phyloP scores from a whole-genome alignment of 2,888 invertebrate genomes.

The Pristionchus fissidentatus region DNA sequence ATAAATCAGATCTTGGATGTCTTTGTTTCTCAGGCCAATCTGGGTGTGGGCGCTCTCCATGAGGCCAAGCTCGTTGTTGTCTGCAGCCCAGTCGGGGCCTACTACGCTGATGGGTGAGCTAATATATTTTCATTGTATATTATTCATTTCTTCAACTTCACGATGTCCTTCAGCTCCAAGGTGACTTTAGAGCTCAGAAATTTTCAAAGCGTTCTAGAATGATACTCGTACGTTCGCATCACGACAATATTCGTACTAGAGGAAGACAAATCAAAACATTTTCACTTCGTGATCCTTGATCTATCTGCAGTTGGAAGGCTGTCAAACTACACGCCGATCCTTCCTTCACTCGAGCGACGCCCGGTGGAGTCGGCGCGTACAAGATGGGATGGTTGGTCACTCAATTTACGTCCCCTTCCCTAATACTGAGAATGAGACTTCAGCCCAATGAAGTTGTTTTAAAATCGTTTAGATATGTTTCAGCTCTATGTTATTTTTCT shows the following conservation, averaged over 20 bases:
- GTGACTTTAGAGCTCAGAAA: too few species aligned
- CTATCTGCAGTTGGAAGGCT: slow-evolving; percentile 79
- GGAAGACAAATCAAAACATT: too few species aligned
- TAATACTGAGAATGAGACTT: background rate
- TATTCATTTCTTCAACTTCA: too few species aligned
- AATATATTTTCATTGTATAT: background rate
- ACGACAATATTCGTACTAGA: too few species aligned
- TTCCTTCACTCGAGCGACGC: slow-evolving; percentile 84
- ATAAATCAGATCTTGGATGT: background rate
- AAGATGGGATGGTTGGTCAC: slow-evolving; percentile 89
- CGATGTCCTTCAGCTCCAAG: too few species aligned
- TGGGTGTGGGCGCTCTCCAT: slow-evolving; percentile 89
- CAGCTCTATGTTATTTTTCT: too few species aligned
- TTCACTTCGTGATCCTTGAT: background rate
- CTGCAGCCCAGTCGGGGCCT: slow-evolving; percentile 91
- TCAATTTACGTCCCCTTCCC: too few species aligned
- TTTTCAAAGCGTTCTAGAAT: too few species aligned
- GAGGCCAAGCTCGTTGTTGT: slow-evolving; percentile 90
- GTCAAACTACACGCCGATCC: slow-evolving; percentile 93
- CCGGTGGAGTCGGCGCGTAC: slow-evolving; percentile 88
- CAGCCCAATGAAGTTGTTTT: too few species aligned
- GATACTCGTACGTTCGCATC: too few species aligned
- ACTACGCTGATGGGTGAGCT: slow-evolving; percentile 81
- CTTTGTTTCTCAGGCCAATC: slow-evolving; percentile 83
- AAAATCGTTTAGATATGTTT: too few species aligned